Evolutionary conservation across 2,888 invertebrate genomes (phyloP), one percentile per base, ranked within the genome.

Genomic region (Cabera pusaria): DNA sequence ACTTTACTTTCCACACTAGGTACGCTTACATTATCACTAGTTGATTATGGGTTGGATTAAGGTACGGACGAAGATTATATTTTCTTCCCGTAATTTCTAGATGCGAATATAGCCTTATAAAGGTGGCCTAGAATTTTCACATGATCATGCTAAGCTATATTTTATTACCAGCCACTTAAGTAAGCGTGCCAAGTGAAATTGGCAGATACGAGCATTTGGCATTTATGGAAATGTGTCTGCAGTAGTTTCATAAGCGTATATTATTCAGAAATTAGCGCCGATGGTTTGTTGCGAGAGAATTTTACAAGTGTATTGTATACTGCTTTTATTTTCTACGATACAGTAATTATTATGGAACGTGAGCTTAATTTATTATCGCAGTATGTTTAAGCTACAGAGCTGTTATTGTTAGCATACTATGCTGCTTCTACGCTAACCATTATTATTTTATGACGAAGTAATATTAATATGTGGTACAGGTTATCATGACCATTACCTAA

Each of bases 141-240:
- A 45, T 38, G 31, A 43, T 31, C 17, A 34, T 31, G 24, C 35
- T 42, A 28, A 47, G 33, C 39, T 46, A 40, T 38, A 42, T 48
- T 49, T 48, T 47, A 49, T 47, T 44, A 46, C 36, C 16, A 36
- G 38, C 40, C 28, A 37, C 43, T 44, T 44, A 44, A 49, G 49
- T 49, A 36, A 37, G 39, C 46, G 44, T 52, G 52, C 49, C 51
- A 41, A 52, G 51, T 49, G 44, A 59, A 59, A 64, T 60, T 58
- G 59, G 56, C 59, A 55, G 53, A 60, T 57, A 55, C 52, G 49
- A 53, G 52, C 50, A 58, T 62, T 58, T 47, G 41, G 45, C 56
- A 52, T 57, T 62, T 57, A 61, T 56, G 55, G 50, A 56, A 60
- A 59, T 53, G 52, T 46, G 49, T 44, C 45, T 45, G 54, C 55